These are phyloP conservation scores for Madoqua kirkii DNA, from an alignment of 2,113 vertebrate genomes.

Conservation along the genomic window DNA sequence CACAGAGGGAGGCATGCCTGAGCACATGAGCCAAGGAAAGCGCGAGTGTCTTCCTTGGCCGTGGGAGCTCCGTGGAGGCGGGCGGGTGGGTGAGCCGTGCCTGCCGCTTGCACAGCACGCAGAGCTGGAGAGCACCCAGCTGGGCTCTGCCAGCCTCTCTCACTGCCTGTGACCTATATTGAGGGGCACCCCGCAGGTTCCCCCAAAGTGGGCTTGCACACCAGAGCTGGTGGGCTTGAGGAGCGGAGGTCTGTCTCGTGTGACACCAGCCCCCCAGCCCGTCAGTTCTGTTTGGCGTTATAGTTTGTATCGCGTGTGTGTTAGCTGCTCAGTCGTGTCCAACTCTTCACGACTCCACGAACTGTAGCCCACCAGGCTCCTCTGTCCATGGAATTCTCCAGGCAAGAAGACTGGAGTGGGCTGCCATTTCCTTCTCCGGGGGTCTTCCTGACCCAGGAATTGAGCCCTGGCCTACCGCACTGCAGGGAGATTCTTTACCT, in stretches of 20 bases:
- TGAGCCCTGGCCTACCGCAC: not conserved
- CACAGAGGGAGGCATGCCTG: not conserved
- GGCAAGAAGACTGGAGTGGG: not conserved
- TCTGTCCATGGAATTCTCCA: not conserved
- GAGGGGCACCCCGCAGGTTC: not conserved
- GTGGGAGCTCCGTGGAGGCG: not conserved
- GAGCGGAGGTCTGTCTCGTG: accelerated
- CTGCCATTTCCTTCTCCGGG: not conserved
- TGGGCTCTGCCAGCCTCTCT: accelerated
- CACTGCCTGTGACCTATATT: not conserved
- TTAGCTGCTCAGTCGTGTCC: not conserved
- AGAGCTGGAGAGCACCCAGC: accelerated
- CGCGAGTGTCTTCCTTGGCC: accelerated
- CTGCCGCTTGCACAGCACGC: accelerated
- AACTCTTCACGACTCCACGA: accelerated
- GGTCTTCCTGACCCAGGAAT: not conserved
- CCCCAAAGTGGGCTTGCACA: not conserved
- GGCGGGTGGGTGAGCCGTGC: not conserved
- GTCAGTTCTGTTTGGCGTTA: not conserved
- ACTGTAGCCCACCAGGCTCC: not conserved
- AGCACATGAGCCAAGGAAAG: not conserved
- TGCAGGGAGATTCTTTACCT: not conserved
- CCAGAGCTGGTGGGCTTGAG: not conserved
- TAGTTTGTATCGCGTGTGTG: not conserved
- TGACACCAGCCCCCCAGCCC: not conserved